Percentiles rank a stretch among this genome's conserved stretches.
Evolutionary conservation across 53 echinoderm and acorn worm genomes (phyloP).

Genomic region (Patiria pectinifera): DNA sequence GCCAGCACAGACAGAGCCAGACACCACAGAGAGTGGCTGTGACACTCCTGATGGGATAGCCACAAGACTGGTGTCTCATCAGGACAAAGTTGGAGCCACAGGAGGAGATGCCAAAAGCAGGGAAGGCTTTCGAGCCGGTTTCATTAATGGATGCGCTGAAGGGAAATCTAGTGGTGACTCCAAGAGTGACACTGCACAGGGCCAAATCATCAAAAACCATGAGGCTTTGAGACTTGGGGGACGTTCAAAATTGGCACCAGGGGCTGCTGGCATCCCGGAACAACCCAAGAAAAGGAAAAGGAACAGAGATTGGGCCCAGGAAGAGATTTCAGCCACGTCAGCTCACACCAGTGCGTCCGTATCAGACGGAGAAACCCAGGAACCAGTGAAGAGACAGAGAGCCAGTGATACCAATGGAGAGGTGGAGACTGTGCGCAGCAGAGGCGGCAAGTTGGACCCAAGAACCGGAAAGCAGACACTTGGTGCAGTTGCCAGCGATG

Average conservation of each 20-base stretch:
- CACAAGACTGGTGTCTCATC: neutral
- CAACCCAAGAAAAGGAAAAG: slow-evolving; percentile 28
- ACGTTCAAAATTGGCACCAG: neutral
- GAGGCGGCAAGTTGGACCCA: neutral
- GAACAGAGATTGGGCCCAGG: neutral
- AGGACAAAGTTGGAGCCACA: neutral
- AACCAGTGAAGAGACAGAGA: slow-evolving; percentile 29
- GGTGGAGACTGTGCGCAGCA: neutral
- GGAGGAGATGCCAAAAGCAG: neutral
- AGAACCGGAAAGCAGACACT: neutral
- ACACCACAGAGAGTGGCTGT: slow-evolving; percentile 13
- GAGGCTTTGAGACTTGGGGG: neutral
- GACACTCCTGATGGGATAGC: neutral
- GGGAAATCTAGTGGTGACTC: neutral
- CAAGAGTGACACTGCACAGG: too few species aligned
- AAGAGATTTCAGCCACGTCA: neutral
- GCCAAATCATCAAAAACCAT: neutral
- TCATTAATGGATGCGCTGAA: neutral
- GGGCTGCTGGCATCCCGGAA: neutral
- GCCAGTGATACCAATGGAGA: neutral
- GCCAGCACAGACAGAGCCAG: neutral
- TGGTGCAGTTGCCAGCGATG: neutral
- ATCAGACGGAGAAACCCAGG: neutral
- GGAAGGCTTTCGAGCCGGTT: neutral
- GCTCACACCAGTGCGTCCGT: neutral